Base-by-base conservation (phyloP, 2,113 vertebrate genomes). In the Pomatorhinus ruficollis region DNA sequence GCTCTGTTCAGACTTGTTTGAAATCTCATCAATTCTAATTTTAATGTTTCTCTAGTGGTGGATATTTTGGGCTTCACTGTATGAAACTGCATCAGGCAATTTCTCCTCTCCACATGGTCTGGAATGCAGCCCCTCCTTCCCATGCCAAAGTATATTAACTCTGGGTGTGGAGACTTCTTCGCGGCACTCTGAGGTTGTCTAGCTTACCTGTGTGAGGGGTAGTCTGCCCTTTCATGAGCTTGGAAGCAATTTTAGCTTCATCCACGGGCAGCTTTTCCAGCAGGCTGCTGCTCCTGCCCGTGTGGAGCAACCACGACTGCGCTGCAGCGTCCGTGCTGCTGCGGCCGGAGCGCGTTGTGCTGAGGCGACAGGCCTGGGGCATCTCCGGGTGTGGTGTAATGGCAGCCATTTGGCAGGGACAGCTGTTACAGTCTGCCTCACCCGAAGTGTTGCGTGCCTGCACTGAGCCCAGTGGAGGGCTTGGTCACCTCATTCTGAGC, bases 291-390 rank as follows among this genome's bases (percentile, higher is more conserved):
- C 71, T 70, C 1, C n/a, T 27, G 40, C 18, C 33, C 6, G 14
- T 8, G 20, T 27, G 71, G 33, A 49, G 66, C 40, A 37, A 1
- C 54, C 20, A 1, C 0, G 1, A 3, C 19, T 42, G 39, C 1
- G 0, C 5, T 24, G 66, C n/a, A 66, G 77, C 68, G 12, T n/a
- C 40, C 5, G 1, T 4, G n/a, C 6, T 33, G 7, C 23, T 65
- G 50, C 40, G 60, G 25, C 33, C 27, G 2, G 27, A n/a, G 50
- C 2, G 30, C 2, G 27, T 37, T 24, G 8, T 1, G 7, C 21
- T 0, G 10, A 39, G 61, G 4, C 17, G 39, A 7, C 45, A 42
- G 72, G 56, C 45, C 69, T 0, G 5, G 5, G 18, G 19, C 31
- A 7, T 20, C 60, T 63, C 3, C 6, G 65, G 7, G 1, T 23